Evolutionary conservation across 2,797 vertebrate species (phyloP).

Genomic region (Gymnoscopelus braueri): DNA sequence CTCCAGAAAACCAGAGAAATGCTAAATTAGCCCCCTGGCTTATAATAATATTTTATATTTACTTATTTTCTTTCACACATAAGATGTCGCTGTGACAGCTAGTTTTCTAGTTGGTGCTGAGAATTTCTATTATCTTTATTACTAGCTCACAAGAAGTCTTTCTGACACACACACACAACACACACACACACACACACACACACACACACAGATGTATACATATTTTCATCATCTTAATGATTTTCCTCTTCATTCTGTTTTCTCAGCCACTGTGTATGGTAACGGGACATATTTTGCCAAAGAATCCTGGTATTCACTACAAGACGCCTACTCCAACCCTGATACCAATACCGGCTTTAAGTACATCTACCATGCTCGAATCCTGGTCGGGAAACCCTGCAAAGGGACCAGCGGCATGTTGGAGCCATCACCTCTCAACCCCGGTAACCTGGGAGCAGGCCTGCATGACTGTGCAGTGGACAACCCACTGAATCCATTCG

Average conservation of each 20-base stretch:
- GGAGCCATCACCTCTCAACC: slow-evolving; percentile 56
- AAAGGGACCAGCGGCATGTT: slow-evolving; percentile 29
- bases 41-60: no score
- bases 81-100: no score
- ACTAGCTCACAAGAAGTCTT: no score
- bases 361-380: slow-evolving; percentile 63
- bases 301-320: slow-evolving; percentile 63
- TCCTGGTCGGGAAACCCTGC: slow-evolving; percentile 62
- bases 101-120: no score
- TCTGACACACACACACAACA: no score
- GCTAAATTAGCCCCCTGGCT: no score
- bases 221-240: not conserved
- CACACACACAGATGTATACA: no score
- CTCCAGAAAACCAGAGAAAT: no score
- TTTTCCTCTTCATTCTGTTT: not conserved
- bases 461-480: slow-evolving; percentile 68
- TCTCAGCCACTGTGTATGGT: slow-evolving; percentile 53
- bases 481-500: slow-evolving; percentile 35
- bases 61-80: no score
- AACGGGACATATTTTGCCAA: slow-evolving; percentile 67
- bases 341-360: slow-evolving; percentile 51
- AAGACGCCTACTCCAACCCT: slow-evolving; percentile 49
- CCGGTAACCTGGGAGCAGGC: slow-evolving; percentile 36
- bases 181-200: no score
- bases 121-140: no score